A percentile compares a stretch with the other conserved stretches of the same genome.
Conservation (phyloP, 2,113 vertebrate genomes). For the Accipiter virgatus region DNA sequence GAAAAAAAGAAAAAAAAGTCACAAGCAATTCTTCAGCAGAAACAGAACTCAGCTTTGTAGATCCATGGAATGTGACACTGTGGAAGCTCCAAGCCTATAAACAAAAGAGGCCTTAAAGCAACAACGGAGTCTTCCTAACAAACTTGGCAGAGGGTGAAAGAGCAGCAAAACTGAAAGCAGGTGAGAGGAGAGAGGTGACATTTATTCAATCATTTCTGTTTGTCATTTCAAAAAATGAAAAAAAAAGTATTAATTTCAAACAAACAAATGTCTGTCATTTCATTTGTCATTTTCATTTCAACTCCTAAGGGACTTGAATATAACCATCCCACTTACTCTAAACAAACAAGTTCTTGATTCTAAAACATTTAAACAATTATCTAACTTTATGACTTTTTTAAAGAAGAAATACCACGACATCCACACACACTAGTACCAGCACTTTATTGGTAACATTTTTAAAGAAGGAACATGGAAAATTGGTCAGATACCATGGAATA, state of each 20-base stretch:
- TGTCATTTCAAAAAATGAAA: background rate
- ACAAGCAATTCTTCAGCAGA: background rate
- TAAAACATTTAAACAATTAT: background rate
- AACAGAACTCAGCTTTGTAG: background rate
- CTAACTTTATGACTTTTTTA: background rate
- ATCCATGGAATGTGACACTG: background rate
- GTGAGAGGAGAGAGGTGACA: background rate
- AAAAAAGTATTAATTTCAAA: background rate
- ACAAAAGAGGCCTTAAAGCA: background rate
- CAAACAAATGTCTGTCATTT: background rate
- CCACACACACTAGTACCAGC: background rate
- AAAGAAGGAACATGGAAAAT: background rate
- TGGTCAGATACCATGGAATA: background rate
- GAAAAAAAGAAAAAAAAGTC: background rate
- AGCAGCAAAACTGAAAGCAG: background rate
- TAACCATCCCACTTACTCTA: background rate
- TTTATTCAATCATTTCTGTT: background rate
- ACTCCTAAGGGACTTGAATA: background rate
- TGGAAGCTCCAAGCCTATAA: background rate
- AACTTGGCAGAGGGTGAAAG: background rate
- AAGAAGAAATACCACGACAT: background rate
- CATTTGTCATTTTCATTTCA: background rate
- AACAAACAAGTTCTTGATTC: background rate
- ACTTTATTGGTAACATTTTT: background rate
- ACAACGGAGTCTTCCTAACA: background rate